Evolutionary conservation across 1,140 invertebrate genomes (phyloP).

Genomic region (Sweltsa coloradensis): DNA sequence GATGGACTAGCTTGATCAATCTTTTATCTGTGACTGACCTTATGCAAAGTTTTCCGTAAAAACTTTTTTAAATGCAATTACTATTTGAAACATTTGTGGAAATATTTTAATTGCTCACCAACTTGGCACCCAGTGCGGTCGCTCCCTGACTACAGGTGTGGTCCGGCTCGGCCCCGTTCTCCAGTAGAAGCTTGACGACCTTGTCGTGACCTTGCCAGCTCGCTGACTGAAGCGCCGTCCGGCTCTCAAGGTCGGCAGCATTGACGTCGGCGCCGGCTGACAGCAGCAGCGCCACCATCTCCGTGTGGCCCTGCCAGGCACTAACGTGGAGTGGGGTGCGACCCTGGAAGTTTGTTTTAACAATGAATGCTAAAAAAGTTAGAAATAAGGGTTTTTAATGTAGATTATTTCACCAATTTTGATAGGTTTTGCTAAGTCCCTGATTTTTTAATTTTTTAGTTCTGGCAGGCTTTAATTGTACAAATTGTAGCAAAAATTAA

Average conservation of each 20-base stretch:
- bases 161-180: slow-evolving; percentile 66
- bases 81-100: no score
- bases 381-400: no score
- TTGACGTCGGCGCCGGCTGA: slow-evolving; percentile 71
- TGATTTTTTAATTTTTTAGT: no score
- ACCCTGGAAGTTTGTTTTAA: slow-evolving; percentile 37
- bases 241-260: slow-evolving; percentile 75
- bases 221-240: slow-evolving; percentile 86
- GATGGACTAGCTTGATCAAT: no score
- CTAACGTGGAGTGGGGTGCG: slow-evolving; percentile 85
- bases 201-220: slow-evolving; percentile 86
- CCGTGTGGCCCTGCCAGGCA: slow-evolving; percentile 82
- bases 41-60: no score
- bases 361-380: not conserved
- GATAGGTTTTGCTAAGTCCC: no score
- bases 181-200: slow-evolving; percentile 69
- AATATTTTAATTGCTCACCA: no score
- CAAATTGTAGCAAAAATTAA: no score
- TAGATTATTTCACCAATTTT: no score
- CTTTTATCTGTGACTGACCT: no score
- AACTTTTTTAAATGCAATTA: no score
- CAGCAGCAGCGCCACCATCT: slow-evolving; percentile 79
- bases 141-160: slow-evolving; percentile 90
- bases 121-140: slow-evolving; percentile 71
- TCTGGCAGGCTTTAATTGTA: no score